A percentile compares a stretch with the other conserved stretches of the same genome.
Evolutionary conservation across 2,888 invertebrate species (phyloP).

Genomic region (Anticlea derivata): DNA sequence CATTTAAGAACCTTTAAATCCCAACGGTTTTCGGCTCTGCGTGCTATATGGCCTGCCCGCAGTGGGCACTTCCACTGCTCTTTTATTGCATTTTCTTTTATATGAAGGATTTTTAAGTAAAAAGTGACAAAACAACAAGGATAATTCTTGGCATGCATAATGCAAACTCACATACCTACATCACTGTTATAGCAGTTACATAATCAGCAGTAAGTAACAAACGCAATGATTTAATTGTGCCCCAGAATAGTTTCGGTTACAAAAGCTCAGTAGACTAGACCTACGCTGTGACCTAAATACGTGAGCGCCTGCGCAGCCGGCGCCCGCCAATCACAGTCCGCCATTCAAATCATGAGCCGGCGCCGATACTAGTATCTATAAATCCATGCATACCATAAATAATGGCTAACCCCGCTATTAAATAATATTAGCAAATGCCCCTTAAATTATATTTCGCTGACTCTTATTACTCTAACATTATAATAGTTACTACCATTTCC

Average conservation of each 20-base stretch:
- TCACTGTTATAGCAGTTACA: conserved; percentile 18
- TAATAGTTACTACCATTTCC: conserved; percentile 25
- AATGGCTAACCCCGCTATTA: conserved; percentile 58
- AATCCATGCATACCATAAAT: conserved; percentile 66
- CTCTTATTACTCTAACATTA: conserved; percentile 39
- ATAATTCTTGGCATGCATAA: not conserved
- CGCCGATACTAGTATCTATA: conserved; percentile 68
- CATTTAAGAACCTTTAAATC: too few species aligned
- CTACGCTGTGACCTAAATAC: conserved; percentile 80
- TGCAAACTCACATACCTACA: conserved; percentile 16
- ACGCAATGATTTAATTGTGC: conserved; percentile 31
- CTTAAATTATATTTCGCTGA: conserved; percentile 49
- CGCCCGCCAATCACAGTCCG: conserved; percentile 73
- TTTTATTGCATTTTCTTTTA: too few species aligned
- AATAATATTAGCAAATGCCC: conserved; percentile 67
- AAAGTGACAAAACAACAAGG: too few species aligned
- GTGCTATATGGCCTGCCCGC: too few species aligned
- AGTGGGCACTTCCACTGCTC: too few species aligned
- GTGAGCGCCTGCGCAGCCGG: conserved; percentile 69
- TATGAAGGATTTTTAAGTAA: too few species aligned
- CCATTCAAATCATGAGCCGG: conserved; percentile 72
- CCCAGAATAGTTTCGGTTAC: conserved; percentile 45
- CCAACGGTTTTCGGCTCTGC: too few species aligned
- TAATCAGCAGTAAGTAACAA: conserved; percentile 20
- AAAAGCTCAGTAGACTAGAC: conserved; percentile 67